Conservation (phyloP, 35 echinoderm and acorn worm species). For the Stichopus chloronotus region DNA sequence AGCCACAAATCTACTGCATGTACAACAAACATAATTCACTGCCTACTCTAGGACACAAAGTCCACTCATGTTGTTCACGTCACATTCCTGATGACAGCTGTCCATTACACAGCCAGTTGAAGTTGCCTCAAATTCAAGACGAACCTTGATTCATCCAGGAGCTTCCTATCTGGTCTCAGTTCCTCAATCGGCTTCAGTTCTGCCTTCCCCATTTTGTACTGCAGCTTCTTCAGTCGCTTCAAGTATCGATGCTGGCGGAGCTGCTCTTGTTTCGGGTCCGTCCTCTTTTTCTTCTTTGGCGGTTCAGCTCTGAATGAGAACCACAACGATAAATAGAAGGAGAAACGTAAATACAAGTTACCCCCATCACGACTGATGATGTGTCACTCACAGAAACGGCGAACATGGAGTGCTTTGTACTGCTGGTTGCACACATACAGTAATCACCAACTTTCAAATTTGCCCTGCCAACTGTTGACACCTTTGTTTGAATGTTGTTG, state of each 20-base stretch:
- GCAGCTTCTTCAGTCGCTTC: conserved; percentile 77
- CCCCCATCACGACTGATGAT: not conserved
- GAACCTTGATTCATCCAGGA: conserved; percentile 68
- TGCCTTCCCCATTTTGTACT: conserved; percentile 86
- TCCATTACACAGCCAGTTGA: too few relatives aligned
- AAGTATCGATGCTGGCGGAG: conserved; percentile 74
- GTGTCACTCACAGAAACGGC: not conserved
- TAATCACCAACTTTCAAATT: not conserved
- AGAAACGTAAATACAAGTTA: not conserved
- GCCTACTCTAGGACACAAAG: too few relatives aligned
- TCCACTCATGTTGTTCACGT: too few relatives aligned
- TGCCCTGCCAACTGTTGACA: not conserved
- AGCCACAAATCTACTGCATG: too few relatives aligned
- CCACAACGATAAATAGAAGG: not conserved
- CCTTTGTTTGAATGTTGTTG: not conserved
- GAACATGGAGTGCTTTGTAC: not conserved
- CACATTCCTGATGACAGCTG: too few relatives aligned
- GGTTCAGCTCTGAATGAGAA: conserved; percentile 79
- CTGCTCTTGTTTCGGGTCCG: conserved; percentile 70
- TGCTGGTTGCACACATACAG: not conserved
- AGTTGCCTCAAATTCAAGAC: not conserved
- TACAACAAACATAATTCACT: too few relatives aligned
- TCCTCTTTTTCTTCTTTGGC: conserved; percentile 86
- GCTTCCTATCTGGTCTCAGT: conserved; percentile 68
- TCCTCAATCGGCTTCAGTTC: conserved; percentile 86